phyloP scores from a whole-genome alignment of 2,888 invertebrate genomes.

The Trichacis sp. region DNA sequence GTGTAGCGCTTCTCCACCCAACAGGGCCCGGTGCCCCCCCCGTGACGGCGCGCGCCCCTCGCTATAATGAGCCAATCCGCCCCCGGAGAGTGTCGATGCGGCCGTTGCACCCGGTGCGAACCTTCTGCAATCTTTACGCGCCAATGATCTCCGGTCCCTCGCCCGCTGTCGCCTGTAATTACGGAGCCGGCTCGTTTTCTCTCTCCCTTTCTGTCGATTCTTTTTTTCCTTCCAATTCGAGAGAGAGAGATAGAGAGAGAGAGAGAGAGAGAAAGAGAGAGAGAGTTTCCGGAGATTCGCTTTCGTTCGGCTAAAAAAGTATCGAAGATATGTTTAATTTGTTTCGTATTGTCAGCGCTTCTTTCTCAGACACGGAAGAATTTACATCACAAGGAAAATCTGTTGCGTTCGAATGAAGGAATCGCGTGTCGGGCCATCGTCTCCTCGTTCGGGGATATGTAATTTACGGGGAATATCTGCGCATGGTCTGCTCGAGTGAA shows the following conservation, averaged over 20 bases:
- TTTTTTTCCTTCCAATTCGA: not conserved
- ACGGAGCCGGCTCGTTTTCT: slow-evolving; percentile 25
- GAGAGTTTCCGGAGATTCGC: not conserved
- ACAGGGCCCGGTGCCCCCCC: slow-evolving; percentile 58
- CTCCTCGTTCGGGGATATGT: too few species aligned
- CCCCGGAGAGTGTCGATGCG: slow-evolving; percentile 43
- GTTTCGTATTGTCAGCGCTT: not conserved
- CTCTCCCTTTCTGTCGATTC: not conserved
- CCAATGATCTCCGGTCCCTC: slow-evolving; percentile 51
- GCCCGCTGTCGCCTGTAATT: slow-evolving; percentile 38
- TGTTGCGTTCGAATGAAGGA: not conserved
- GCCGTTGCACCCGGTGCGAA: slow-evolving; percentile 40
- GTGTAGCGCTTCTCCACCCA: slow-evolving; percentile 53
- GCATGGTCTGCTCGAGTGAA: too few species aligned
- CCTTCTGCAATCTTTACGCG: slow-evolving; percentile 36
- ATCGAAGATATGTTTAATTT: not conserved
- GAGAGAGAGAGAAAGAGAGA: too few species aligned
- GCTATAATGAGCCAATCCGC: slow-evolving; percentile 63
- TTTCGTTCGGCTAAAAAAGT: not conserved
- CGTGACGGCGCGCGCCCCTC: slow-evolving; percentile 54
- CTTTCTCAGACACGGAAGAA: not conserved
- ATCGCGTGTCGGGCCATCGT: not conserved
- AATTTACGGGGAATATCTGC: too few species aligned
- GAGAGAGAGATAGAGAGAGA: not conserved
- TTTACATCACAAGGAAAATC: not conserved